Evolutionary conservation across 1,140 invertebrate species (phyloP).

Genomic region (Trichoplusia ni): DNA sequence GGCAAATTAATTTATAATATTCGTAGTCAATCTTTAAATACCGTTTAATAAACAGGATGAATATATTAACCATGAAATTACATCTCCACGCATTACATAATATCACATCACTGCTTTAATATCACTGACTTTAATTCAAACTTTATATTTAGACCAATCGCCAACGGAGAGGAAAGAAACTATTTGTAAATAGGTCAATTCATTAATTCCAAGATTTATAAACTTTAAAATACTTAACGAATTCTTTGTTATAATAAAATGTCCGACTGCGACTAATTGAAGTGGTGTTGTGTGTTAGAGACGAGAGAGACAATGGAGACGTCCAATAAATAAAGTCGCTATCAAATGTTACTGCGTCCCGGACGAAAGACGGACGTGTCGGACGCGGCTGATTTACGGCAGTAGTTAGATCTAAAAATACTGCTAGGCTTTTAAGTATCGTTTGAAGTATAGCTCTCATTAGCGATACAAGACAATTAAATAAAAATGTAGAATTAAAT

Average conservation of each 20-base stretch:
- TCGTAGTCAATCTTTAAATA: background rate
- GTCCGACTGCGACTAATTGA: background rate
- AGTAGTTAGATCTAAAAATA: no score
- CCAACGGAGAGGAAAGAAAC: background rate
- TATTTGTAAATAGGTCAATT: background rate
- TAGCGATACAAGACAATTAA: no score
- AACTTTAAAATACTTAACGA: background rate
- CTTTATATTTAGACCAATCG: background rate
- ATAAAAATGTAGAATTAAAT: no score
- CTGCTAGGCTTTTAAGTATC: no score
- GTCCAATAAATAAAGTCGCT: background rate
- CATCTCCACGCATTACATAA: background rate
- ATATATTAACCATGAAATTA: no score
- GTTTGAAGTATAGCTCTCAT: no score
- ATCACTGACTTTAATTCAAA: background rate
- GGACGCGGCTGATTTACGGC: no score
- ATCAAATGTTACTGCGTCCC: no score
- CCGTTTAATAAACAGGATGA: background rate
- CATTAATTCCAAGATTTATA: background rate
- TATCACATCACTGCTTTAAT: background rate
- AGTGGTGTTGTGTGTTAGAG: background rate
- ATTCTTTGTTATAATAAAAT: conserved; percentile 14
- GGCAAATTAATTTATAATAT: background rate
- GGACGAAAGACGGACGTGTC: no score
- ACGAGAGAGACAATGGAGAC: background rate